A percentile compares a stretch with the other conserved stretches of the same genome.
Conservation (phyloP, 2,113 vertebrate genomes). For the Rhagologus leucostigma region DNA sequence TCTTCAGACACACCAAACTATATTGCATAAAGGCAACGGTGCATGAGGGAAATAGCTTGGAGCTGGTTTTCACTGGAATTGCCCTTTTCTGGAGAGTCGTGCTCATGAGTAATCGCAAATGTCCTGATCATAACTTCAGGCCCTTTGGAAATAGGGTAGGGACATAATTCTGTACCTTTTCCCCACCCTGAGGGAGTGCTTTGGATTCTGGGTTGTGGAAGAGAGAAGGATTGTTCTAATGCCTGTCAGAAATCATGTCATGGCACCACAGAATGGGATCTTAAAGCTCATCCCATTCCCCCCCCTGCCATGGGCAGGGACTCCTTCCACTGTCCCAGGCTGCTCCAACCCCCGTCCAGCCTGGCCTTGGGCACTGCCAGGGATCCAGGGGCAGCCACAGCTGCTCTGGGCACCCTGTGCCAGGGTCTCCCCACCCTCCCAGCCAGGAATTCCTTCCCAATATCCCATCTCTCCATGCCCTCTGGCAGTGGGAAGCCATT, state of each 20-base stretch:
- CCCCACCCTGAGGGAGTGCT: neutral
- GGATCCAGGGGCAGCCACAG: neutral
- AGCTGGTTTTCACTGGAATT: neutral
- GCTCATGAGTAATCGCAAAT: neutral
- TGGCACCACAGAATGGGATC: neutral
- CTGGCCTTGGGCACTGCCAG: neutral
- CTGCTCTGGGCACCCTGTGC: neutral
- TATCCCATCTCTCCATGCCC: accelerated
- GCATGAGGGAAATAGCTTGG: neutral
- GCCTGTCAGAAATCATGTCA: neutral
- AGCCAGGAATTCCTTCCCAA: neutral
- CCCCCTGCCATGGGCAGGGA: neutral
- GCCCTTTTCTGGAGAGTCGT: neutral
- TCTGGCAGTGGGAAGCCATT: neutral
- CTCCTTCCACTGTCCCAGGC: neutral
- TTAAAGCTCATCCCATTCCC: neutral
- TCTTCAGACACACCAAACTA: neutral
- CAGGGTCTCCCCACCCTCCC: accelerated
- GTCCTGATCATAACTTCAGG: neutral
- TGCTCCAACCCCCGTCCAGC: neutral
- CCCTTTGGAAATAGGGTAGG: neutral
- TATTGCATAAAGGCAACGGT: neutral
- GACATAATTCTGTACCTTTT: neutral
- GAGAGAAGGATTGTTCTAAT: neutral
- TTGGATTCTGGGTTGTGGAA: neutral